Evolutionary conservation across 2,888 invertebrate genomes (phyloP).

Genomic region (Lycophotia porphyrea): DNA sequence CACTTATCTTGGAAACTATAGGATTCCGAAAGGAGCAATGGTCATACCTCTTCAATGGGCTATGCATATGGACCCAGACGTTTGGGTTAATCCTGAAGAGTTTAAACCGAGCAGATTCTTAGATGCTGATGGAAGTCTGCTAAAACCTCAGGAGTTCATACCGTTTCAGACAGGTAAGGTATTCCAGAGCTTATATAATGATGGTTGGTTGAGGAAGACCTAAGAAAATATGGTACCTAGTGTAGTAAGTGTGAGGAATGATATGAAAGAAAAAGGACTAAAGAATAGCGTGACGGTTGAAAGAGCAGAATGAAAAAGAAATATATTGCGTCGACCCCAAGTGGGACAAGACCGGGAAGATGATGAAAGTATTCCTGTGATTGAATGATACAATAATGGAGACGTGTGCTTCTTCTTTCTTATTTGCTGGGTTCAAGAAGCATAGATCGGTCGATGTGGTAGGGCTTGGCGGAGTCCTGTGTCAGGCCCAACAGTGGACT

Average conservation of each 20-base stretch:
- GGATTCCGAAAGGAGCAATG: constrained; percentile 93
- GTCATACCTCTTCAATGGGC: constrained; percentile 95
- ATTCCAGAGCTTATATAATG: no score
- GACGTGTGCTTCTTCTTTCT: not conserved
- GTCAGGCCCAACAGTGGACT: not conserved
- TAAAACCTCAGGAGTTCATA: constrained; percentile 93
- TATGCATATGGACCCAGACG: constrained; percentile 92
- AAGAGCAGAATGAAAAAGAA: not conserved
- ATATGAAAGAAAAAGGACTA: not conserved
- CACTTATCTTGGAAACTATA: constrained; percentile 90
- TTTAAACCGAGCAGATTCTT: constrained; percentile 94
- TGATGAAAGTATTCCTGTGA: no score
- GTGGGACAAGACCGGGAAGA: not conserved
- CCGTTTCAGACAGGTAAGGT: constrained; percentile 95
- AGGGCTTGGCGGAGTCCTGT: not conserved
- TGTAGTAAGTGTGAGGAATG: not conserved
- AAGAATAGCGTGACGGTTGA: not conserved
- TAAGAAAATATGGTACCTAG: not conserved
- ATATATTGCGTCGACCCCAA: not conserved
- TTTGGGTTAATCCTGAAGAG: constrained; percentile 92
- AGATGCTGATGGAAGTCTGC: constrained; percentile 90
- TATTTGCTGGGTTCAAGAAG: not conserved
- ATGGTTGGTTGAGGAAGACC: not conserved
- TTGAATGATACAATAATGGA: not conserved
- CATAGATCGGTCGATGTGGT: not conserved